phyloP scores from a whole-genome alignment of 1,140 invertebrate species.

The Phortica variegata region DNA sequence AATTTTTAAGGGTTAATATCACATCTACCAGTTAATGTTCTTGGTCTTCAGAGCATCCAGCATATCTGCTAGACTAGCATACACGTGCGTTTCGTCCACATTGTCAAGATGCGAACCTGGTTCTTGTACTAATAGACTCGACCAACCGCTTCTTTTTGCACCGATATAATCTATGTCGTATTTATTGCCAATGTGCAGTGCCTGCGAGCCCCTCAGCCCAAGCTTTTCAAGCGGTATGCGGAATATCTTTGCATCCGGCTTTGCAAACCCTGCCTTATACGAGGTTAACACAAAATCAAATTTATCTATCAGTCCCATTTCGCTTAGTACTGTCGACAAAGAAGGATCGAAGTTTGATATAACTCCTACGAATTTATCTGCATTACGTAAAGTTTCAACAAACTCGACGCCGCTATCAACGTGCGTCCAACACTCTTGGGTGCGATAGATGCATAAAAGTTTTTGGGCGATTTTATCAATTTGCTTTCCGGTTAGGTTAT shows the following conservation, averaged over 20 bases:
- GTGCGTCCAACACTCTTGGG: conserved; percentile 32
- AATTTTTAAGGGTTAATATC: neutral
- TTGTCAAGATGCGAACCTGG: neutral
- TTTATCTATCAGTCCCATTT: conserved; percentile 28
- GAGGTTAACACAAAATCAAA: conserved; percentile 52
- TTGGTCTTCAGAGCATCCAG: conserved; percentile 22
- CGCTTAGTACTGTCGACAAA: conserved; percentile 23
- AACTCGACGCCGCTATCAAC: conserved; percentile 31
- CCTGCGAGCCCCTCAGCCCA: conserved; percentile 60
- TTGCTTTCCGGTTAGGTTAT: conserved; percentile 7
- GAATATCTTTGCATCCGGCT: conserved; percentile 43
- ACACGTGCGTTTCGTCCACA: conserved; percentile 9
- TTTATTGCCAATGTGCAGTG: conserved; percentile 82
- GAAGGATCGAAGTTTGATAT: conserved; percentile 54
- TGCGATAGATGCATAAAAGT: conserved; percentile 31
- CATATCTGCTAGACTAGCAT: conserved; percentile 23
- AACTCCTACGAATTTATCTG: conserved; percentile 40
- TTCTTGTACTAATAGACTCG: conserved; percentile 59
- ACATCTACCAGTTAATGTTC: conserved; percentile 30
- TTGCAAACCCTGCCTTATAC: conserved; percentile 43
- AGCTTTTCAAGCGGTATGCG: conserved; percentile 20
- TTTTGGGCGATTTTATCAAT: conserved; percentile 26
- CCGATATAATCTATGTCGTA: conserved; percentile 74
- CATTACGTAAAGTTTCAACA: conserved; percentile 26
- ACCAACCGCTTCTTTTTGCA: conserved; percentile 74